Base-by-base conservation (phyloP, 2,888 invertebrate species). In the Dryomyza anilis region DNA sequence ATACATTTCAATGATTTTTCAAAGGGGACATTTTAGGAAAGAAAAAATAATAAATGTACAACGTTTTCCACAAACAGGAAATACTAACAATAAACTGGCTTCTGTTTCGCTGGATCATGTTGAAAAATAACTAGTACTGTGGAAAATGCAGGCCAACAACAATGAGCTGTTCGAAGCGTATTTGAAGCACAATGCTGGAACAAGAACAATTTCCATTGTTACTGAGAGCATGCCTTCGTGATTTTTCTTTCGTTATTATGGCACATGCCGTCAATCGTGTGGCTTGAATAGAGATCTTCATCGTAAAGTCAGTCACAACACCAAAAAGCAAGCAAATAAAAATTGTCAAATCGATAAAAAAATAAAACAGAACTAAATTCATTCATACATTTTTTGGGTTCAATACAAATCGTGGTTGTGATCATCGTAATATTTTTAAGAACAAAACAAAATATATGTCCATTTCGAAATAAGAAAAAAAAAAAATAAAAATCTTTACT, bases 401-500 rank as follows among this genome's bases (percentile, higher is more conserved):
- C n/a, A n/a, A n/a, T n/a, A n/a, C n/a, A n/a, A n/a, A n/a, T n/a
- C n/a, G n/a, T n/a, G n/a, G 43, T 8, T 7, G 43, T 7, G 16
- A 1, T 7, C 19, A 7, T 43, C 43, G 19, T 43, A 16, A 43
- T 43, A n/a, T n/a, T 43, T 43, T 43, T 16, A 43, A 16, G 5
- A 19, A 43, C 43, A 16, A 43, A 19, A 16, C 16, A 43, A 16
- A 43, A 16, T n/a, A 7, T 2, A 2, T 16, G 1, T 2, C n/a
- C n/a, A 43, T 16, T 16, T 43, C 43, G n/a, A 2, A 43, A 43
- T 16, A 43, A 29, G 48, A 16, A 29, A 25, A 29, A 14, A n/a
- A 25, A 29, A 7, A 56, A 21, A 46, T 21, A 63, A 43, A 39
- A n/a, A n/a, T n/a, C n/a, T n/a, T n/a, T n/a, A 78, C 83, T 81